Evolutionary conservation across 2,888 invertebrate species (phyloP).

Genomic region (Macaria liturata): DNA sequence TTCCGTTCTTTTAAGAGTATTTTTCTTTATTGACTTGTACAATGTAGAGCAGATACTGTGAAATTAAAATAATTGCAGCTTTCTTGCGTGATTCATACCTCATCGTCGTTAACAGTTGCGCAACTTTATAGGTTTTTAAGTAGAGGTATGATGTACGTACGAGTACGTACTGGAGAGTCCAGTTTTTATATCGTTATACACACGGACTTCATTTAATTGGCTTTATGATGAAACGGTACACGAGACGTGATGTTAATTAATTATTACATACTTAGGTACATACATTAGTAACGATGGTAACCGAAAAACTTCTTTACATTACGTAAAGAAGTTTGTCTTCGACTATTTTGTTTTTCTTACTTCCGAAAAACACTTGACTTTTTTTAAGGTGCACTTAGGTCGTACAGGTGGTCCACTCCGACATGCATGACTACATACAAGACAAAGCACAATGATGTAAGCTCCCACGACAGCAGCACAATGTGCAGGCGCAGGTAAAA

Average conservation of each 20-base stretch:
- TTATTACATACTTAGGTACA: too few relatives aligned
- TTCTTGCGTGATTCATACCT: constrained; percentile 21
- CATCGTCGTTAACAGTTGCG: constrained; percentile 18
- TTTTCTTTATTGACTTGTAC: constrained; percentile 6
- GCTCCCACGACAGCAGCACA: neutral
- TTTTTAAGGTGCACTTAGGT: too few relatives aligned
- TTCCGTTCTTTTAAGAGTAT: constrained; percentile 8
- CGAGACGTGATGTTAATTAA: too few relatives aligned
- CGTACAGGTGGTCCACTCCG: too few relatives aligned
- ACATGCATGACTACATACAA: too few relatives aligned
- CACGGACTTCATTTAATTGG: constrained; percentile 8
- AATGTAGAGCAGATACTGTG: constrained; percentile 10
- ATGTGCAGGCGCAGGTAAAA: neutral
- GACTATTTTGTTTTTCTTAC: too few relatives aligned
- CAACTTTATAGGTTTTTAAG: constrained; percentile 20
- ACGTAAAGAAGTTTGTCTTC: too few relatives aligned
- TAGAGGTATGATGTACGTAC: neutral
- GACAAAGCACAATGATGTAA: neutral
- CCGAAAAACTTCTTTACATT: too few relatives aligned
- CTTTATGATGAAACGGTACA: neutral
- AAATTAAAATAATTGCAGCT: constrained; percentile 20
- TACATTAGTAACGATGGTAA: too few relatives aligned
- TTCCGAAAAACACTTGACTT: too few relatives aligned
- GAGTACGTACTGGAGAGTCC: neutral
- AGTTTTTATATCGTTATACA: constrained; percentile 9